These are phyloP conservation scores for Serilophus lunatus DNA, from an alignment of 2,113 vertebrate genomes.

Conservation along the genomic window DNA sequence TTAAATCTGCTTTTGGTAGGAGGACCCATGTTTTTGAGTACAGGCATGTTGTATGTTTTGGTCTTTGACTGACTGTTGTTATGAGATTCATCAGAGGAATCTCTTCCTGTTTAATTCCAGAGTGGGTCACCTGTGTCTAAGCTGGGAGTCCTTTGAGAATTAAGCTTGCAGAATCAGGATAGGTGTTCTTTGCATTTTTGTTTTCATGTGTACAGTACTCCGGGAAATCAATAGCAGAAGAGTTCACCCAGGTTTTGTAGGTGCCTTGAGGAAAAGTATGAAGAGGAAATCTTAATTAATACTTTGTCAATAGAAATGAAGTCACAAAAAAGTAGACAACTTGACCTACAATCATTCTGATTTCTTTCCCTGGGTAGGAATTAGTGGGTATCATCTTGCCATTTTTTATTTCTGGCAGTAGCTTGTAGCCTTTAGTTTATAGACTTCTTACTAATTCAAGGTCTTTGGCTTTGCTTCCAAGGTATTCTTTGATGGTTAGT, in stretches of 20 bases:
- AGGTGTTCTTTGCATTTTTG: neutral
- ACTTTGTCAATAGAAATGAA: neutral
- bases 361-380: neutral
- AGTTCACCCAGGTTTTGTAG: neutral
- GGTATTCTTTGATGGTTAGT: neutral
- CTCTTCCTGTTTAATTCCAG: neutral
- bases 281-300: neutral
- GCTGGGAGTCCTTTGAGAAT: neutral
- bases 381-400: neutral
- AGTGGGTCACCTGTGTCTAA: neutral
- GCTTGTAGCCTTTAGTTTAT: neutral
- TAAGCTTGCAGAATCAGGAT: neutral
- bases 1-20: neutral
- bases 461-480: neutral
- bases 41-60: neutral
- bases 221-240: neutral
- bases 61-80: neutral
- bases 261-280: neutral
- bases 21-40: neutral
- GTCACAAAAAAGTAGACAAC: neutral
- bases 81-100: neutral
- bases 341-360: neutral
- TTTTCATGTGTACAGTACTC: neutral
- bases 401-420: neutral
- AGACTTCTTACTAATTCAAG: conserved; percentile 7